Conservation (phyloP, 2,888 invertebrate genomes). For the Ormyrus nitidulus region DNA sequence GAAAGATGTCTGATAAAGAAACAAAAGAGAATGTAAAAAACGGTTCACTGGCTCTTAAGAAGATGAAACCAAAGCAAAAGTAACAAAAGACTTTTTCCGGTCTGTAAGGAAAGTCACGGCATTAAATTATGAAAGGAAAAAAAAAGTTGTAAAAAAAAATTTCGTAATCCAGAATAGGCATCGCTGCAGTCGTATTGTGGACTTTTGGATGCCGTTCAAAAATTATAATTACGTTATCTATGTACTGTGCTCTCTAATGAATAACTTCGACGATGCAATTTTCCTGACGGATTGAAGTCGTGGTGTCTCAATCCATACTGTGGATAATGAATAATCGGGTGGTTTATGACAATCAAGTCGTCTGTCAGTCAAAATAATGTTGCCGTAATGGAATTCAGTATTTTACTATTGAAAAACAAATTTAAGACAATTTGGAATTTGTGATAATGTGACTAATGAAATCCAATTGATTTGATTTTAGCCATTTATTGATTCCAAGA, state of each 20-base stretch:
- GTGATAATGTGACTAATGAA: conserved; percentile 4
- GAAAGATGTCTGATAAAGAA: conserved; percentile 21
- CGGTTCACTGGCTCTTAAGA: conserved; percentile 57
- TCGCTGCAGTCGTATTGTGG: conserved; percentile 76
- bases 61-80: conserved; percentile 52
- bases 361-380: conserved; percentile 48
- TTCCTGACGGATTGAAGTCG: conserved; percentile 20
- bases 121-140: conserved; percentile 52
- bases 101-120: conserved; percentile 59
- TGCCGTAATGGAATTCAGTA: conserved; percentile 6
- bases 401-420: conserved; percentile 49
- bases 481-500: background rate
- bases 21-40: conserved; percentile 44
- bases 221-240: conserved; percentile 64
- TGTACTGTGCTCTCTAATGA: conserved; percentile 45
- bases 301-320: conserved; percentile 29
- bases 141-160: conserved; percentile 55
- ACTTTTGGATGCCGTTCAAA: conserved; percentile 74
- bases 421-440: conserved; percentile 42
- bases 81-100: conserved; percentile 58
- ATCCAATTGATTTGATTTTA: conserved; percentile 12
- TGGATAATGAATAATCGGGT: conserved; percentile 44
- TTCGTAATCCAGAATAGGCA: conserved; percentile 75
- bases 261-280: conserved; percentile 42
- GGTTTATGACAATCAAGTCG: conserved; percentile 46